Evolutionary conservation across 2,888 invertebrate genomes (phyloP), one percentile per base, ranked within the genome.

Genomic region (Andrena chrysosceles): DNA sequence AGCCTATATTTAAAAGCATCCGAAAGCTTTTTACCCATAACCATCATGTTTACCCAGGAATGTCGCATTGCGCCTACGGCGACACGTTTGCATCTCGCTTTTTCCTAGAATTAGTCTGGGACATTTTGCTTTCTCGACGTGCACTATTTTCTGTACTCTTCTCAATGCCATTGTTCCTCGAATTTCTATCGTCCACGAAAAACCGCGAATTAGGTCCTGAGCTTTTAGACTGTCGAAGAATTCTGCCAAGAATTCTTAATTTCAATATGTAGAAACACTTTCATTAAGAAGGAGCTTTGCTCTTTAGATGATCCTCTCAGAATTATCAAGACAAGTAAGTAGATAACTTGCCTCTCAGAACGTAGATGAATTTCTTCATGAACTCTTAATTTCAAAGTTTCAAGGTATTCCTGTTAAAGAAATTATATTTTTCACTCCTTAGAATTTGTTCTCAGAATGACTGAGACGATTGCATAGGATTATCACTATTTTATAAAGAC

Each of bases 31-130:
- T 84, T 60, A 56, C 66, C 66, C 73, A 73, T 73, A 76, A 83
- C 52, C 76, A 13, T 26, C 54, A 29, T 85, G 74, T 81, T 85
- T 76, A 74, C 60, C 71, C 52, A 63, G 68, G 77, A 82, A 85
- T 88, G 86, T 83, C 80, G 83, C 81, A 86, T 72, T 88, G 81
- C 87, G 83, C 81, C 77, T 77, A 68, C 64, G 62, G 75, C 77
- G 72, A 82, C 69, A 73, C 68, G 77, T 77, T 70, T 60, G 52
- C 77, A 73, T 82, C 59, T 82, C 75, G 35, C 35, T 52, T 54
- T 64, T 81, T 76, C 66, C 13, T 31, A 10, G 20, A 72, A 83
- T 82, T 82, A 77, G 77, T 60, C 76, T 54, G 33, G n/a, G 20
- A 35, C 42, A 68, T 76, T 82, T 83, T 82, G 68, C 64, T 66